phyloP scores from a whole-genome alignment of 2,797 vertebrate species.

The Spondyliosoma cantharus region DNA sequence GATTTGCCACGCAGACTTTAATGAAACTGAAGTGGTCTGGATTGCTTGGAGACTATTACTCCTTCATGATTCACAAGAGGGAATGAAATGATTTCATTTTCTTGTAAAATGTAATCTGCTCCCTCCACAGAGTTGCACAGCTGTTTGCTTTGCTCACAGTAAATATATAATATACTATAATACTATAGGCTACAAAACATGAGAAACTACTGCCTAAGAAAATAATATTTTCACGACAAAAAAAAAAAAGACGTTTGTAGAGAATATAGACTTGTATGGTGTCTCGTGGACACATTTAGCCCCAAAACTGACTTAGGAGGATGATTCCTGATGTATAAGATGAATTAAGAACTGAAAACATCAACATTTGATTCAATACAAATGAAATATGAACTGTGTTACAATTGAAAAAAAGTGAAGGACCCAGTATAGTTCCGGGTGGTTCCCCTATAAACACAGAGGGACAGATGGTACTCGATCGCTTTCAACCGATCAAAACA shows the following conservation, averaged over 20 bases:
- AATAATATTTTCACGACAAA: too few relatives aligned
- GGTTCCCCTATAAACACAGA: neutral
- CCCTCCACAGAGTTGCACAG: constrained; percentile 17
- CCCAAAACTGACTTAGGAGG: neutral
- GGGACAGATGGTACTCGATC: neutral
- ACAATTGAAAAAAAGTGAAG: neutral
- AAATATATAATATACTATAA: neutral
- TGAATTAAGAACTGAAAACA: neutral
- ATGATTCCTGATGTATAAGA: too few relatives aligned
- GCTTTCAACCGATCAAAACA: neutral
- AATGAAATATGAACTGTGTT: neutral
- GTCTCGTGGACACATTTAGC: neutral
- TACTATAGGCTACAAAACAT: neutral
- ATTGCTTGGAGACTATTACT: constrained; percentile 36
- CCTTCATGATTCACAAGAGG: constrained; percentile 44
- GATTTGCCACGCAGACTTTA: constrained; percentile 32
- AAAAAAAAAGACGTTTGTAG: too few relatives aligned
- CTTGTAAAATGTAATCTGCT: constrained; percentile 33
- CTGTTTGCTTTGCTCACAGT: constrained; percentile 33
- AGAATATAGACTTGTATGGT: neutral
- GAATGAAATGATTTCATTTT: constrained; percentile 57
- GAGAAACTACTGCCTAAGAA: neutral
- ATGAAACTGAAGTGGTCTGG: constrained; percentile 50
- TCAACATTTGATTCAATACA: neutral
- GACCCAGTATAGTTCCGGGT: neutral